Percentiles rank a stretch among this genome's conserved stretches.
Conservation (phyloP, 2,888 invertebrate species). For the Pachymerium ferrugineum region DNA sequence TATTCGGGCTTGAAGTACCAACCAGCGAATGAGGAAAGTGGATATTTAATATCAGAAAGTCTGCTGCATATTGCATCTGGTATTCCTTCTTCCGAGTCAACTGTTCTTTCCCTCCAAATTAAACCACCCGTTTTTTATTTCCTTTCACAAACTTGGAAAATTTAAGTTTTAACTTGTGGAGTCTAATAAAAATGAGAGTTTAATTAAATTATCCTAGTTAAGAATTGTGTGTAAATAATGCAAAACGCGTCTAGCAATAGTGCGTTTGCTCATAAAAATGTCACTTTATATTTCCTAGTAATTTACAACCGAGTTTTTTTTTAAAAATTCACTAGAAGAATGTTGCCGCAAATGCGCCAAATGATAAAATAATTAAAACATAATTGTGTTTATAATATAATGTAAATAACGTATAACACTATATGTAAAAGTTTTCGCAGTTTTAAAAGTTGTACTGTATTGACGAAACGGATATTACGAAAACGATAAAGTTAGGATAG, state of each 20-base stretch:
- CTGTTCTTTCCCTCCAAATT: constrained; percentile 4
- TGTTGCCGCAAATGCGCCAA: too few relatives aligned
- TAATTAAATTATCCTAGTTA: constrained; percentile 6
- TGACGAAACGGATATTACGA: too few relatives aligned
- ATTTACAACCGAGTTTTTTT: not conserved
- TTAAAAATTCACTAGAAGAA: too few relatives aligned
- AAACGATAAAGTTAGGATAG: too few relatives aligned
- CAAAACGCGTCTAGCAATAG: not conserved
- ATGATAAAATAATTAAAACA: not conserved
- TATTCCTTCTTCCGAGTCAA: not conserved
- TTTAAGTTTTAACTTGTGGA: too few relatives aligned
- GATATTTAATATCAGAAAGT: constrained; percentile 5
- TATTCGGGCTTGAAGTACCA: not conserved
- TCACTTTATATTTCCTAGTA: not conserved
- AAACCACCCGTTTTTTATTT: not conserved
- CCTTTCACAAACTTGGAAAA: not conserved
- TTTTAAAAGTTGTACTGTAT: too few relatives aligned
- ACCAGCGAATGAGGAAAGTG: not conserved
- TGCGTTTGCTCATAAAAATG: not conserved
- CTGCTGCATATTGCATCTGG: constrained; percentile 4
- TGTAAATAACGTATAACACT: too few relatives aligned
- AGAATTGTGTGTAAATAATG: not conserved
- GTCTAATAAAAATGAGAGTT: not conserved
- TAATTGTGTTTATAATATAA: too few relatives aligned
- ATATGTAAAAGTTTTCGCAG: too few relatives aligned